Evolutionary conservation across 2,888 invertebrate species (phyloP).

Genomic region (Mylabris sibirica): DNA sequence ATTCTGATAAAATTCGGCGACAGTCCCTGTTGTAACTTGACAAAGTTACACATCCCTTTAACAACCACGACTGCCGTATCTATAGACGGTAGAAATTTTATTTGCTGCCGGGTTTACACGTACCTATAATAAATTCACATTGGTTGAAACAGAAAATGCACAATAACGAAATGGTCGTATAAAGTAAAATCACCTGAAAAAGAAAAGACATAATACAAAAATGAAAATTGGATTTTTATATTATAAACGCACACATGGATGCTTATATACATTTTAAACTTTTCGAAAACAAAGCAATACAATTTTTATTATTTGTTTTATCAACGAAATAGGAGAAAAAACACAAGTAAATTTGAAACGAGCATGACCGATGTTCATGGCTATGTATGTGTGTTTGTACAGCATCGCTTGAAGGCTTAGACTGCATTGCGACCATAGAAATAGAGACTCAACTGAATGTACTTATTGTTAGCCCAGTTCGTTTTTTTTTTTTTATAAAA

Average conservation of each 20-base stretch:
- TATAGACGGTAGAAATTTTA: constrained; percentile 3
- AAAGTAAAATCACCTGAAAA: constrained; percentile 6
- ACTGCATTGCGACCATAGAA: constrained; percentile 12
- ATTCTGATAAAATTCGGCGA: not conserved
- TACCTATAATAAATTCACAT: constrained; percentile 4
- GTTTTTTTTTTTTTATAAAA: constrained; percentile 10
- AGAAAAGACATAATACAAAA: constrained; percentile 5
- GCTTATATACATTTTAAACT: not conserved
- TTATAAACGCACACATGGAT: not conserved
- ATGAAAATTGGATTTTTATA: constrained; percentile 13
- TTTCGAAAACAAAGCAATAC: constrained; percentile 16
- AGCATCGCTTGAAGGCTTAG: constrained; percentile 7
- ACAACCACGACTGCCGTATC: not conserved
- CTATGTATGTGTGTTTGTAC: not conserved
- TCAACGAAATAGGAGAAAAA: constrained; percentile 3
- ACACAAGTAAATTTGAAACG: constrained; percentile 15
- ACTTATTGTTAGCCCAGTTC: constrained; percentile 18
- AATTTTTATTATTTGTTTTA: constrained; percentile 16
- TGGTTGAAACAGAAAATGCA: not conserved
- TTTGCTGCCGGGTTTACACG: constrained; percentile 1
- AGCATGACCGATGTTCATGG: constrained; percentile 5
- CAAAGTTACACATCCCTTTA: not conserved
- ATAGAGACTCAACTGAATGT: constrained; percentile 15
- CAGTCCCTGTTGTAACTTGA: constrained; percentile 3
- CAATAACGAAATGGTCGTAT: constrained; percentile 13